Conservation (phyloP, 2,113 vertebrate genomes). For the Oxyruncus cristatus region DNA sequence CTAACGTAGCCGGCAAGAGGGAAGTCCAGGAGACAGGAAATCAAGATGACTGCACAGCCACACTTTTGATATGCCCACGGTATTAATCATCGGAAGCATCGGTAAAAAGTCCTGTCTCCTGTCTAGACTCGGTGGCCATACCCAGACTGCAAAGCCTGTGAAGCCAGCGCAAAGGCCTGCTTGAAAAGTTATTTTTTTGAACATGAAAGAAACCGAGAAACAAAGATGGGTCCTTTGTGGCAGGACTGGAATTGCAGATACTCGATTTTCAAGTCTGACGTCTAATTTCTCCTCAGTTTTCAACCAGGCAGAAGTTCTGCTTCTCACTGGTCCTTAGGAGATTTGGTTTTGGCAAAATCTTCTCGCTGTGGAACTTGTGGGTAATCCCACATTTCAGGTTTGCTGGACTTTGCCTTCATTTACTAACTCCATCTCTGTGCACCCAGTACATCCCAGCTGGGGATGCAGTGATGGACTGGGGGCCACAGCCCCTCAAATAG, state of each 20-base stretch:
- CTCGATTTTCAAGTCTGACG: neutral
- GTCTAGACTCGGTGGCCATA: slow-evolving; percentile 47
- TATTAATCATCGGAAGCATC: neutral
- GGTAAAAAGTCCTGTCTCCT: slow-evolving; percentile 23
- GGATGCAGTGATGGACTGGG: neutral
- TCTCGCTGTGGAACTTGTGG: neutral
- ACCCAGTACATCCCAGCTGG: neutral
- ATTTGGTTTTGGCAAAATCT: neutral
- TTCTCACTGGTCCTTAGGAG: neutral
- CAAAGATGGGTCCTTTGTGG: slow-evolving; percentile 37
- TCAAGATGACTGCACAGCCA: neutral
- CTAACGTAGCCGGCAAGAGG: slow-evolving; percentile 4
- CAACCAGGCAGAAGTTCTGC: neutral
- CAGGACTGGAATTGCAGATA: slow-evolving; percentile 4
- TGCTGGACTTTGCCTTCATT: neutral
- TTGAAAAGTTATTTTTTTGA: slow-evolving; percentile 15
- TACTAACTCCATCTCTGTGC: neutral
- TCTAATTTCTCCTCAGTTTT: neutral
- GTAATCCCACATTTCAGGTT: neutral
- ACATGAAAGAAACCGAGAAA: slow-evolving; percentile 45
- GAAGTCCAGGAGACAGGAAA: neutral
- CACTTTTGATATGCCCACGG: neutral
- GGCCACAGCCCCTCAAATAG: neutral
- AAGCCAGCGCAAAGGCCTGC: slow-evolving; percentile 9
- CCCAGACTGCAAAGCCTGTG: slow-evolving; percentile 32